Evolutionary conservation across 92 coral and sea anemone genomes (phyloP).

Genomic region (Zoanthus sociatus): DNA sequence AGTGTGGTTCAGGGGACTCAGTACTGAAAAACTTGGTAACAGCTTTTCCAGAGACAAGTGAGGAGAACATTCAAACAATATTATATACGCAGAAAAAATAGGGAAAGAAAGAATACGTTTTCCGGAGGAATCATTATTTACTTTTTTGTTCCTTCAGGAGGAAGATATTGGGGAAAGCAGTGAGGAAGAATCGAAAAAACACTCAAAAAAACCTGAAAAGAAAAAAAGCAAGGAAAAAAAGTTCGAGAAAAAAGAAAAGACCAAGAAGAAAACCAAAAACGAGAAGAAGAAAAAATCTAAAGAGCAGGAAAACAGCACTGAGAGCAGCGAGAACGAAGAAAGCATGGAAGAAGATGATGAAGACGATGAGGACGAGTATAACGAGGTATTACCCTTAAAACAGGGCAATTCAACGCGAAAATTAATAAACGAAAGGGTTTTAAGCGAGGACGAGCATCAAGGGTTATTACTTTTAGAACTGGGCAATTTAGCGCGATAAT

Average conservation of each 20-base stretch:
- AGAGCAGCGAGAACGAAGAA: background rate
- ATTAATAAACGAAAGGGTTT: background rate
- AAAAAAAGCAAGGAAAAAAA: too few species aligned
- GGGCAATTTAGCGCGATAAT: too few species aligned
- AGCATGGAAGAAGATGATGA: background rate
- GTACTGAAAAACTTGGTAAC: constrained; percentile 17
- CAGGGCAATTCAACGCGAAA: background rate
- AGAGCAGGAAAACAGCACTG: constrained; percentile 4
- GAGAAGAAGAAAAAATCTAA: background rate
- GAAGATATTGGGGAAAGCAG: constrained; percentile 1
- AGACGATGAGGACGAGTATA: background rate
- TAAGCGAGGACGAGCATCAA: too few species aligned
- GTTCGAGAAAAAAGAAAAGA: background rate
- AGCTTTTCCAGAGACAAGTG: constrained; percentile 37
- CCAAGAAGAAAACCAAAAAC: background rate
- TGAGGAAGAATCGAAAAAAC: background rate
- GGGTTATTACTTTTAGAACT: too few species aligned
- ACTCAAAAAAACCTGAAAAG: background rate
- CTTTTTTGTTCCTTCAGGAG: background rate
- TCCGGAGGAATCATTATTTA: background rate
- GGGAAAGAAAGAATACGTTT: too few species aligned
- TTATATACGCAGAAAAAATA: background rate
- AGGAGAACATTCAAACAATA: constrained; percentile 28
- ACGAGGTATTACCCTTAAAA: background rate
- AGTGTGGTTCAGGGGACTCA: constrained; percentile 20